Conservation (phyloP, 2,113 vertebrate species). For the Myrmophylax atrothorax region DNA sequence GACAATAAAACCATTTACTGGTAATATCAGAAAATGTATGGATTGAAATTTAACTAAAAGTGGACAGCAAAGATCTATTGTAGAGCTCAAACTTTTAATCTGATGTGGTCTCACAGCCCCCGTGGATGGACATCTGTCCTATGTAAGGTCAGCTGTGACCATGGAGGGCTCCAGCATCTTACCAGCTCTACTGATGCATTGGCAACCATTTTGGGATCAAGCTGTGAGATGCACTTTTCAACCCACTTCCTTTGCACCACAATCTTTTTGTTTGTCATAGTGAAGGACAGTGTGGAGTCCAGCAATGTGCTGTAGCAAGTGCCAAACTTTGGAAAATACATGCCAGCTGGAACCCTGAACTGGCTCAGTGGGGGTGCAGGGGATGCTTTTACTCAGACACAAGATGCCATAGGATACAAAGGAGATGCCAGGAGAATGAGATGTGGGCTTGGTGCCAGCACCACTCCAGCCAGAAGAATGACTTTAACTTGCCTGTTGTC, state of each 20-base stretch:
- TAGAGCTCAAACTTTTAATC: not conserved
- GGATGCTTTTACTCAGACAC: not conserved
- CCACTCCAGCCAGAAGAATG: not conserved
- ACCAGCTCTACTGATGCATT: accelerated
- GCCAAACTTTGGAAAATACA: accelerated
- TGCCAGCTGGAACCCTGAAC: not conserved
- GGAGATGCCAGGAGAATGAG: not conserved
- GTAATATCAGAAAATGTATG: not conserved
- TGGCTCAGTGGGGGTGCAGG: not conserved
- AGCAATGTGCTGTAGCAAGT: not conserved
- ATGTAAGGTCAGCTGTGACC: not conserved
- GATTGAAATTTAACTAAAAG: not conserved
- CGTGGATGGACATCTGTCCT: not conserved
- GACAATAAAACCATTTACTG: not conserved
- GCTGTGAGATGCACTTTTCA: accelerated
- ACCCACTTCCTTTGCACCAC: not conserved
- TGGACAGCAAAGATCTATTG: not conserved
- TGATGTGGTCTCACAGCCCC: not conserved
- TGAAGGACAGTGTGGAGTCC: not conserved
- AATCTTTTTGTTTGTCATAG: accelerated
- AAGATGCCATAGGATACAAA: not conserved
- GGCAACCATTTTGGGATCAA: accelerated
- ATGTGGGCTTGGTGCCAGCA: not conserved
- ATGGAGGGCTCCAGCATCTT: not conserved
- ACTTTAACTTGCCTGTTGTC: not conserved